Evolutionary conservation across 1,140 invertebrate species (phyloP).

Genomic region (Ostrea denselamellosa): DNA sequence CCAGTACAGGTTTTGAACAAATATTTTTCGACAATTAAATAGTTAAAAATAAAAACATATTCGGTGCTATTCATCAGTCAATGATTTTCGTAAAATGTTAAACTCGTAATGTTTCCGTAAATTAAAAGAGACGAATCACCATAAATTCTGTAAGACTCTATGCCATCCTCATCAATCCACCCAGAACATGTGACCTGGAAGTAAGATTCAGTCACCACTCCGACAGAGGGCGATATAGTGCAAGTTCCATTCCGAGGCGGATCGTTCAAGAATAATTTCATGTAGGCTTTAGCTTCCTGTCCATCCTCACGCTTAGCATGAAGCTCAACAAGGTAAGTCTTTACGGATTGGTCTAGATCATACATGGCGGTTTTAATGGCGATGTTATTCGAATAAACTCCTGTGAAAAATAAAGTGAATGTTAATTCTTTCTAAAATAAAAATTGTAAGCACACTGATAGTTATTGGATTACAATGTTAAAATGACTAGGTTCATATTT

Average conservation of each 20-base stretch:
- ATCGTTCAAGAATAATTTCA: slow-evolving; percentile 62
- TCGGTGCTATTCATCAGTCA: background rate
- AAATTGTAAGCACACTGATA: too few relatives aligned
- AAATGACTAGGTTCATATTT: too few relatives aligned
- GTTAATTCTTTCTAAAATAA: too few relatives aligned
- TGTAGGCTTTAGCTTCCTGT: slow-evolving; percentile 39
- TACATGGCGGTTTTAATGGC: slow-evolving; percentile 57
- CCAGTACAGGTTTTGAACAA: too few relatives aligned
- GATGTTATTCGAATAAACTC: slow-evolving; percentile 54
- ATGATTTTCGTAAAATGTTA: too few relatives aligned
- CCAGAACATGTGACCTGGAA: slow-evolving; percentile 63
- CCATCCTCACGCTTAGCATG: slow-evolving; percentile 39
- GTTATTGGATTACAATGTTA: too few relatives aligned
- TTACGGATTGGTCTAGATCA: slow-evolving; percentile 39
- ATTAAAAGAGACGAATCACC: slow-evolving; percentile 56
- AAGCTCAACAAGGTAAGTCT: slow-evolving; percentile 54
- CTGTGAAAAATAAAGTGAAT: slow-evolving; percentile 51
- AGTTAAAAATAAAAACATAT: background rate
- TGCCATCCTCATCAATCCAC: slow-evolving; percentile 68
- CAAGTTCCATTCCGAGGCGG: slow-evolving; percentile 70
- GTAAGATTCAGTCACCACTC: slow-evolving; percentile 51
- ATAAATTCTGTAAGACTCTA: slow-evolving; percentile 65
- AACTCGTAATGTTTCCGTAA: background rate
- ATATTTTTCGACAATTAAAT: too few relatives aligned
- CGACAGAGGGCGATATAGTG: slow-evolving; percentile 56